Evolutionary conservation across 2,888 invertebrate genomes (phyloP), one percentile per base, ranked within the genome.

Genomic region (Heliconius ismenius): DNA sequence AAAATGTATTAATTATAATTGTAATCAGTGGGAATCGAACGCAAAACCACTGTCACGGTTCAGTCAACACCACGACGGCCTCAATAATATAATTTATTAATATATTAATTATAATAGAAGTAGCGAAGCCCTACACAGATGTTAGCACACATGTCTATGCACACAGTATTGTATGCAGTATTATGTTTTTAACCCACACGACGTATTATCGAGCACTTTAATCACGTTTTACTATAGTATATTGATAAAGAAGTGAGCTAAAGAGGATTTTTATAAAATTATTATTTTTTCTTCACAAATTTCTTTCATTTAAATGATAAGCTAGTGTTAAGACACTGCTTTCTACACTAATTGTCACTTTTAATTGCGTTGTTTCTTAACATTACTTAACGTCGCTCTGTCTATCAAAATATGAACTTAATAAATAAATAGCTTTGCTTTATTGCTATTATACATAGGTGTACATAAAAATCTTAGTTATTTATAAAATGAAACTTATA

Each of bases 161-260:
- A 15, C n/a, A 13, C 24, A 6, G n/a, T 67, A 39, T n/a, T 49
- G 28, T 54, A 69, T 49, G 39, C 26, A 43, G n/a, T 36, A 24
- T 39, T 39, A 62, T 73, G 60, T 62, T 70, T 70, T 73, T 49
- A 60, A 73, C 73, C 62, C 73, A 73, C 73, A 73, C 73, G 73
- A 73, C 26, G 73, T 36, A 73, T 73, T 73, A 60, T 60, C 73
- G 73, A 58, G 36, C 73, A 43, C 73, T 73, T 62, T 73, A 73
- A 73, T 73, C 73, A 73, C 60, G 39, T 73, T 39, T 73, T 36
- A 60, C 62, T 62, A 73, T 62, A n/a, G n/a, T n/a, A 70, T 54
- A 73, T 63, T 62, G 63, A 73, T 63, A 73, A 24, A 62, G 43
- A 39, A 9, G n/a, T 43, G 18, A 62, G 28, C 15, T 13, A 26